phyloP scores from a whole-genome alignment of 2,888 invertebrate species.

The Cataglyphis altisquamis region DNA sequence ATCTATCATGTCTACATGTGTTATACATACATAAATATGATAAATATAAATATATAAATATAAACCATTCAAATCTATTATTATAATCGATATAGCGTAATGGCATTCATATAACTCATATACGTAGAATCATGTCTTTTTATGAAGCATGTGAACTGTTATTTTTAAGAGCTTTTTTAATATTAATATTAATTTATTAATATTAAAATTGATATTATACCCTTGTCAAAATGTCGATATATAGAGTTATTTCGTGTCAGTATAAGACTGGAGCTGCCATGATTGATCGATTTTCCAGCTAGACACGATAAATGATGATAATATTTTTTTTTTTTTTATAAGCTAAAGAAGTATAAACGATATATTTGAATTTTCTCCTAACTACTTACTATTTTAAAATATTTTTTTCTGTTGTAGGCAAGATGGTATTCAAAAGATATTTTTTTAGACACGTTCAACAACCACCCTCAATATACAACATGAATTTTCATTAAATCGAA shows the following conservation, averaged over 20 bases:
- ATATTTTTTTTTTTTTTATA: not conserved
- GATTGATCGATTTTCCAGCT: conserved; percentile 38
- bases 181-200: not conserved
- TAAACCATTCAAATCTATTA: not conserved
- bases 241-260: conserved; percentile 15
- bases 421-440: not conserved
- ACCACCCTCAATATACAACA: not conserved
- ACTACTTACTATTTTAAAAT: not conserved
- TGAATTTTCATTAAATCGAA: conserved; percentile 72
- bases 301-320: conserved; percentile 50
- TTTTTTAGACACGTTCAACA: conserved; percentile 24
- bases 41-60: not conserved
- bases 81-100: not conserved
- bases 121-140: not conserved
- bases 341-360: not conserved
- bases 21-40: conserved; percentile 41
- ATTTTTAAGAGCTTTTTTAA: conserved; percentile 1
- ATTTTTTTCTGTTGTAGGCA: not conserved
- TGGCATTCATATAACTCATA: not conserved
- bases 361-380: not conserved
- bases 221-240: conserved; percentile 40
- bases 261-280: not conserved
- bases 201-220: conserved; percentile 4
- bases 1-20: not conserved
- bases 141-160: not conserved